Evolutionary conservation across 2,113 vertebrate species (phyloP).

Genomic region (Zosterops borbonicus): DNA sequence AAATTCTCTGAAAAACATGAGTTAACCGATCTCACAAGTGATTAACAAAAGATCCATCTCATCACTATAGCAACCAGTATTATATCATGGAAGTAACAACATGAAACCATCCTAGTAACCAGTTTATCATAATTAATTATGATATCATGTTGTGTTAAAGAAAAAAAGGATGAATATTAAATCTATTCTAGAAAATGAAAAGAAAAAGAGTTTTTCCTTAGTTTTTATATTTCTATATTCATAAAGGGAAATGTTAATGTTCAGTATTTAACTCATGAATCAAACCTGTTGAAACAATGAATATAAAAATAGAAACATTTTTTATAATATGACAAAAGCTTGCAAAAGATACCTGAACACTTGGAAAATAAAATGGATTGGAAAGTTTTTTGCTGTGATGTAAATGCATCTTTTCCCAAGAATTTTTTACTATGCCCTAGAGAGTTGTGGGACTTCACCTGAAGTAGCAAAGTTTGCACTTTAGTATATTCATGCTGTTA

Average conservation of each 20-base stretch:
- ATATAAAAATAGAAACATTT: conserved; percentile 8
- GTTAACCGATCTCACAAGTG: conserved; percentile 72
- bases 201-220: background rate
- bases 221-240: conserved; percentile 17
- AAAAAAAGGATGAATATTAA: conserved; percentile 55
- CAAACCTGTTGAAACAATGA: conserved; percentile 36
- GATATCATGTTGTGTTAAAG: conserved; percentile 78
- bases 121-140: conserved; percentile 82
- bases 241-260: background rate
- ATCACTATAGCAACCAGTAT: conserved; percentile 82
- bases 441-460: background rate
- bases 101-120: conserved; percentile 77
- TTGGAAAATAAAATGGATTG: background rate
- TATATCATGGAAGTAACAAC: conserved; percentile 79
- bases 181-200: conserved; percentile 53
- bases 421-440: background rate
- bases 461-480: background rate
- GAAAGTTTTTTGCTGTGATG: background rate
- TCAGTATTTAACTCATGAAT: background rate
- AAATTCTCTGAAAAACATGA: conserved; percentile 67
- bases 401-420: background rate
- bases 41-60: conserved; percentile 79
- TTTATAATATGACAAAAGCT: background rate
- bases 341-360: background rate
- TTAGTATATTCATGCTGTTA: background rate